Evolutionary conservation across 2,113 vertebrate genomes (phyloP).

Genomic region (Sturnus vulgaris): DNA sequence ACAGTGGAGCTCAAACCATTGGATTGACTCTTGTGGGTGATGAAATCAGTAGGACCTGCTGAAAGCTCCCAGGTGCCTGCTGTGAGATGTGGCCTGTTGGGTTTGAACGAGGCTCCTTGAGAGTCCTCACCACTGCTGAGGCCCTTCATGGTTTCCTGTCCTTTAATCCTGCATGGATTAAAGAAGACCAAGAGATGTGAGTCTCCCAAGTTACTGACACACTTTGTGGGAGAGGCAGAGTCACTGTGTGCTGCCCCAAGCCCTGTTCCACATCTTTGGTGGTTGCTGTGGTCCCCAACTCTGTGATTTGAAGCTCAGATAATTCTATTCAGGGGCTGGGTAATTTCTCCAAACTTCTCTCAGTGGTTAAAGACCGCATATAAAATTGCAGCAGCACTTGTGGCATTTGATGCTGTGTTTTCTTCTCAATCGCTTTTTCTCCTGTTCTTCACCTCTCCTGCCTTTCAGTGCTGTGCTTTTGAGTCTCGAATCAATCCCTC

Average conservation of each 20-base stretch:
- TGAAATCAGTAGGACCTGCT: background rate
- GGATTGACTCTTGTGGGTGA: background rate
- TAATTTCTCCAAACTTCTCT: background rate
- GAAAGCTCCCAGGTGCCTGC: rapidly evolving
- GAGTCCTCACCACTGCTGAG: background rate
- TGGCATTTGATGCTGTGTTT: background rate
- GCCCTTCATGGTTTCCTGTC: background rate
- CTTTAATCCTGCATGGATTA: background rate
- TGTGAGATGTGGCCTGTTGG: background rate
- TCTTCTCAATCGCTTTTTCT: background rate
- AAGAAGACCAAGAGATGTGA: background rate
- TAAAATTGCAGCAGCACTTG: background rate
- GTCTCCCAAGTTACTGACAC: rapidly evolving
- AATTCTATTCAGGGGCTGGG: background rate
- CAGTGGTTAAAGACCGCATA: rapidly evolving
- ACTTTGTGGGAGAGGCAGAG: background rate
- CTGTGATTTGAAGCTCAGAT: background rate
- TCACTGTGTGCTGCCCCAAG: background rate
- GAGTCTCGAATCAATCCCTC: background rate
- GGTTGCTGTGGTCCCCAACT: background rate
- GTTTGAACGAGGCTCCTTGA: background rate
- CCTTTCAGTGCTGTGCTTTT: background rate
- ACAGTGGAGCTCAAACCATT: background rate
- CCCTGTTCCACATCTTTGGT: background rate
- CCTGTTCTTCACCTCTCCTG: background rate